Base-by-base conservation (phyloP, 1,140 invertebrate species). In the Brachionus calyciflorus region DNA sequence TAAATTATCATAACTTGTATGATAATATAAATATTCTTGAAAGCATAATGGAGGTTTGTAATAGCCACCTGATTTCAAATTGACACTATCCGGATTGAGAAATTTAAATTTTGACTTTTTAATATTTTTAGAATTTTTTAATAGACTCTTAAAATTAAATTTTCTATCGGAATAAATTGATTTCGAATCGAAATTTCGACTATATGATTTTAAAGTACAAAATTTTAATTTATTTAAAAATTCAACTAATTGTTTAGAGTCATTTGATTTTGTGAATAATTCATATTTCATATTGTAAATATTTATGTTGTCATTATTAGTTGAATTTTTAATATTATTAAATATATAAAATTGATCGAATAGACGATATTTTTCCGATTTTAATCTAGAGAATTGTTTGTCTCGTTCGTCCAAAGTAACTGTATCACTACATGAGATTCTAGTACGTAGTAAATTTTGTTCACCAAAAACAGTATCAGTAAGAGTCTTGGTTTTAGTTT, bases 141-240 rank as follows among this genome's bases (percentile, higher is more conserved):
- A 46, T 7, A 46, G n/a, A 46, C 44, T 5, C 14, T 46, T 46
- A 14, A 46, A 46, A 46, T 46, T 46, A 14, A 46, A 46, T 44
- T 46, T 7, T 14, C 41, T 44, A 24, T 7, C 40, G 21, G 12
- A 24, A 44, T 12, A 65, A 44, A 24, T n/a, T n/a, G 60, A 44
- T 44, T 44, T 44, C 2, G 60, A 63, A 37, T 63, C 17, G n/a
- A 37, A 63, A 40, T 40, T 63, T 17, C 28, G 28, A 3, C 40
- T 12, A 63, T 37, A 5, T 63, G 33, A 21, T n/a, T 40, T 63
- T 3, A 65, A 17, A 21, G 60, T 65, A 65, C 60, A 65, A 44
- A 65, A 65, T 65, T 65, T 65, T 24, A 65, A 44, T 44, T 65
- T 65, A 14, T 65, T 41, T 19, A 65, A 44, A 41, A 65, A 65